Percentiles rank a stretch among this genome's conserved stretches.
phyloP scores from a whole-genome alignment of 1,140 invertebrate genomes.

The Brachystomella parvula region DNA sequence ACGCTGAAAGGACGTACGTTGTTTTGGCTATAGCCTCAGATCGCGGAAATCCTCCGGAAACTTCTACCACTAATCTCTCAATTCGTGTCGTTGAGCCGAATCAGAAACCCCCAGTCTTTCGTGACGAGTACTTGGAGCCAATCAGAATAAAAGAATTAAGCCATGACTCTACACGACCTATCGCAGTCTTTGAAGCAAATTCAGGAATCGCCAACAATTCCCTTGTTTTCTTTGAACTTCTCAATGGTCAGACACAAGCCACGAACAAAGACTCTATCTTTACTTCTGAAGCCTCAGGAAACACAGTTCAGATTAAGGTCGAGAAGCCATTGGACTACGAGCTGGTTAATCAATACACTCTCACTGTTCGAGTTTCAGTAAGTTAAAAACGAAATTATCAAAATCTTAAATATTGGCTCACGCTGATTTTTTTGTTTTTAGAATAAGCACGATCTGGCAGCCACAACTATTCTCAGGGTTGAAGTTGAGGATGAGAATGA shows the following conservation, averaged over 20 bases:
- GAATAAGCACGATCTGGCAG: slow-evolving; percentile 69
- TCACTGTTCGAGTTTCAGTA: slow-evolving; percentile 65
- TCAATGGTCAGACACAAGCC: slow-evolving; percentile 68
- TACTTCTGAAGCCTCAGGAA: slow-evolving; percentile 53
- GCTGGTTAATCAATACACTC: slow-evolving; percentile 65
- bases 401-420: slow-evolving; percentile 15
- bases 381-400: not conserved
- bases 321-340: slow-evolving; percentile 71
- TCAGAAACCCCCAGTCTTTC: slow-evolving; percentile 72
- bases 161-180: slow-evolving; percentile 56
- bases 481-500: slow-evolving; percentile 77
- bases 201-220: slow-evolving; percentile 55
- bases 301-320: slow-evolving; percentile 62
- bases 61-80: slow-evolving; percentile 61
- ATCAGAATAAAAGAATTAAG: slow-evolving; percentile 65
- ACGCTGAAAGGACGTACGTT: slow-evolving; percentile 57
- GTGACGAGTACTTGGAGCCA: slow-evolving; percentile 48
- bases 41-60: slow-evolving; percentile 55
- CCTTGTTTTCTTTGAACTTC: slow-evolving; percentile 66
- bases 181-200: slow-evolving; percentile 60
- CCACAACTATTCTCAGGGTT: slow-evolving; percentile 67
- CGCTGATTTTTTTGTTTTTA: slow-evolving; percentile 39
- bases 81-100: slow-evolving; percentile 77
- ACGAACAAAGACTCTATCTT: slow-evolving; percentile 73
- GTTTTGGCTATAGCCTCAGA: slow-evolving; percentile 68